Conservation (phyloP, 2,888 invertebrate genomes). For the Rhodophaea formosa region DNA sequence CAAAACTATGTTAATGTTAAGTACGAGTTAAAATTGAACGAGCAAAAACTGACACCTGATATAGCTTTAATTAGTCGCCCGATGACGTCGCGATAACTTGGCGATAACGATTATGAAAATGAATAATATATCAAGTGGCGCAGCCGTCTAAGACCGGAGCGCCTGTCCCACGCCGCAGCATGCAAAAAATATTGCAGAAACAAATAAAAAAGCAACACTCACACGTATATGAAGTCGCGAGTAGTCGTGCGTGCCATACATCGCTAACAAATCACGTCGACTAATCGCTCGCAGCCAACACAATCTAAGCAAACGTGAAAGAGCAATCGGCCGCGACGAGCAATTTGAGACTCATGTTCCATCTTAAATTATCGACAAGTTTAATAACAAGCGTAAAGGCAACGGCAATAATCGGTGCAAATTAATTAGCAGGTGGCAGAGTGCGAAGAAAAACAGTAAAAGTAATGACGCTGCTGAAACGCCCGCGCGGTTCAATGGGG, state of each 20-base stretch:
- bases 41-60: constrained; percentile 47
- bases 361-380: constrained; percentile 77
- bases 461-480: constrained; percentile 52
- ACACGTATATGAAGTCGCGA: constrained; percentile 57
- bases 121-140: constrained; percentile 2
- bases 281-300: constrained; percentile 58
- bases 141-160: not conserved
- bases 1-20: constrained; percentile 63
- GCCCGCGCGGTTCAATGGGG: constrained; percentile 39
- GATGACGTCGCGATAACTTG: constrained; percentile 38
- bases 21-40: constrained; percentile 45
- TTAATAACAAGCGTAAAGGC: constrained; percentile 73
- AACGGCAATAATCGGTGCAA: constrained; percentile 71
- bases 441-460: constrained; percentile 67
- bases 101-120: constrained; percentile 32
- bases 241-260: constrained; percentile 57
- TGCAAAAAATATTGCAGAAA: constrained; percentile 2
- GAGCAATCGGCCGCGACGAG: constrained; percentile 65
- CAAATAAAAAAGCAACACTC: constrained; percentile 41
- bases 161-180: not conserved
- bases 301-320: constrained; percentile 63
- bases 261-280: constrained; percentile 55
- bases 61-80: constrained; percentile 45
- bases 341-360: constrained; percentile 74
- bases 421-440: constrained; percentile 67